Evolutionary conservation across 2,797 vertebrate species (phyloP).

Genomic region (Labeo calbasu): DNA sequence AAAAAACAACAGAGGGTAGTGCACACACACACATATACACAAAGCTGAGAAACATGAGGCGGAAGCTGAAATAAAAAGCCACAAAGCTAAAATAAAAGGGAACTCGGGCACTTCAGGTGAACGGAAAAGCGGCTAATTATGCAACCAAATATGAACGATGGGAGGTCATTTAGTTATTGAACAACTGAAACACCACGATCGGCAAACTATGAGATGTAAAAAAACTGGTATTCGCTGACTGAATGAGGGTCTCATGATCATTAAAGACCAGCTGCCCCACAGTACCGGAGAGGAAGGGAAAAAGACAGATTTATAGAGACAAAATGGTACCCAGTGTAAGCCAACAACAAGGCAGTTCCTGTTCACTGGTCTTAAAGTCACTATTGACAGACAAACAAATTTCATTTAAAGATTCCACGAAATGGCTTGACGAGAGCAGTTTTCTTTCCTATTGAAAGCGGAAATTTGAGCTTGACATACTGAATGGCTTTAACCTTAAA

Average conservation of each 20-base stretch:
- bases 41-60: slow-evolving; percentile 28
- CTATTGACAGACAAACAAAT: slow-evolving; percentile 12
- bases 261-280: slow-evolving; percentile 17
- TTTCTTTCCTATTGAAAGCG: neutral
- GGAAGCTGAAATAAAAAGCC: slow-evolving; percentile 35
- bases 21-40: slow-evolving; percentile 25
- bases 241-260: slow-evolving; percentile 11
- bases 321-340: slow-evolving; percentile 25
- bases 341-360: slow-evolving; percentile 40
- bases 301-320: slow-evolving; percentile 26
- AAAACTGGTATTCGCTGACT: slow-evolving; percentile 4
- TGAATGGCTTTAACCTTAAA: neutral
- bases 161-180: slow-evolving; percentile 21
- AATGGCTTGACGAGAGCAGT: neutral
- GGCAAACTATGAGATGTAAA: slow-evolving; percentile 10
- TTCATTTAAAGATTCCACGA: neutral
- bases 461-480: neutral
- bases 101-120: slow-evolving; percentile 9
- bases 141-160: slow-evolving; percentile 30
- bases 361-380: slow-evolving; percentile 21
- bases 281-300: slow-evolving; percentile 1
- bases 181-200: slow-evolving; percentile 49
- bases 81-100: slow-evolving; percentile 21
- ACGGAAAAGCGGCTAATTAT: slow-evolving; percentile 17
- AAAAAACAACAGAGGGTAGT: slow-evolving; percentile 50